Evolutionary conservation across 2,113 vertebrate genomes (phyloP), one percentile per base, ranked within the genome.

Genomic region (Condylura cristata): DNA sequence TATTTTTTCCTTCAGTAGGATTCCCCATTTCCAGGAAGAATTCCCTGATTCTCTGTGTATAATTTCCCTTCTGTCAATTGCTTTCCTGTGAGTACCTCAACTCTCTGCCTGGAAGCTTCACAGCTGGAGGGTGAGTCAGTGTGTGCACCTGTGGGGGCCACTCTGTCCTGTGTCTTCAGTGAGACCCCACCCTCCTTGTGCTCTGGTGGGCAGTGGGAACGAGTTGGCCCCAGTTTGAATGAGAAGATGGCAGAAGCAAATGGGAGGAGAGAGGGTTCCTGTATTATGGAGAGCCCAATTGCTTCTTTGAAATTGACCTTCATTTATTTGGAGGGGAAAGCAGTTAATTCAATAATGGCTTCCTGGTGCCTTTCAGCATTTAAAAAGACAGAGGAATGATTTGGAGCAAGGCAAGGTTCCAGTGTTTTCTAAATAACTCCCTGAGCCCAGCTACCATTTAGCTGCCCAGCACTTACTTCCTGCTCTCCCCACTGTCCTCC

Each of bases 351-450:
- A 95, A 97, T 96, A 97, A 96, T 92, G 90, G 56, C 76, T 93
- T 95, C 85, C 95, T 95, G 85, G 88, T 96, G 95, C 90, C 96
- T 96, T 86, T 97, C 91, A 97, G 97, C 83, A 95, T 82, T 96
- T 97, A 96, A 94, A 97, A 94, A 96, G 97, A 97, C 65, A 22
- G 96, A 97, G 92, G 70, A 86, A 96, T 97, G 92, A 94, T 97
- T 94, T 95, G 79, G 93, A 97, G 90, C 56, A 32, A 96, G 86
- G 9, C 87, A 97, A 97, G 93, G 28, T 97, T 97, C 93, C 97
- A 97, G 95, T 82, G 97, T 66, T 96, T 98, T 89, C 93, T 96
- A 97, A 96, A 72, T 94, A 96, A 94, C 71, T 90, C 93, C 92
- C 89, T 95, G 89, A 97, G 86, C 91, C 95, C 89, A 71, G 94